Percentiles rank a stretch among this genome's conserved stretches.
Conservation (phyloP, 64 coral and sea anemone genomes). For the Acropora yongei region DNA sequence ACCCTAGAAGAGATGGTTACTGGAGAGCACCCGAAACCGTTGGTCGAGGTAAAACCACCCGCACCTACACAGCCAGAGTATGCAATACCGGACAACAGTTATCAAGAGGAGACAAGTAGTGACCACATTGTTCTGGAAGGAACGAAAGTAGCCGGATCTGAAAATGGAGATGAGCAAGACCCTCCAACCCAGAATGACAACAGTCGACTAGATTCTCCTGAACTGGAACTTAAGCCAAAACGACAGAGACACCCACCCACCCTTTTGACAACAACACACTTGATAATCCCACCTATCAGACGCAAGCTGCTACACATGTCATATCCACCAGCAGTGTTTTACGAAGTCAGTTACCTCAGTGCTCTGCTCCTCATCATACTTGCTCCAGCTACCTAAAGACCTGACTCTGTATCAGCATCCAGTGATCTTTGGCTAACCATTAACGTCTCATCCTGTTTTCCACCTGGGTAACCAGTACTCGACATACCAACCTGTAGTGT, state of each 20-base stretch:
- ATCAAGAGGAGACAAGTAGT: too few relatives aligned
- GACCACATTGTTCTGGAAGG: too few relatives aligned
- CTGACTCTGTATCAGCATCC: not conserved
- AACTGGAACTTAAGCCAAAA: not conserved
- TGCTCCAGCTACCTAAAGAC: not conserved
- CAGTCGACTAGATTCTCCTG: not conserved
- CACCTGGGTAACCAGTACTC: not conserved
- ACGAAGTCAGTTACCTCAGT: not conserved
- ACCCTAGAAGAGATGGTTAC: too few relatives aligned
- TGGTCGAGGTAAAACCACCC: too few relatives aligned
- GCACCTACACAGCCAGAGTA: too few relatives aligned
- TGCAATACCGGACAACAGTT: too few relatives aligned
- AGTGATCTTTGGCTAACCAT: not conserved
- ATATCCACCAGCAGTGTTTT: not conserved
- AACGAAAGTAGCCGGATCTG: too few relatives aligned
- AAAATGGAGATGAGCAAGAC: too few relatives aligned
- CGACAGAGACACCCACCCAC: slow-evolving; percentile 16
- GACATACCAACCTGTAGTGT: not conserved
- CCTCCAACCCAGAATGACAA: too few relatives aligned
- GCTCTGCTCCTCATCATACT: not conserved
- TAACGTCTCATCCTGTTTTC: not conserved
- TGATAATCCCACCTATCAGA: not conserved
- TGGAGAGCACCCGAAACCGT: too few relatives aligned
- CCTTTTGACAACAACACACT: slow-evolving; percentile 18
- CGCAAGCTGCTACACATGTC: not conserved